Evolutionary conservation across 2,888 invertebrate genomes (phyloP), one percentile per base, ranked within the genome.

Genomic region (Notodonta dromedarius): DNA sequence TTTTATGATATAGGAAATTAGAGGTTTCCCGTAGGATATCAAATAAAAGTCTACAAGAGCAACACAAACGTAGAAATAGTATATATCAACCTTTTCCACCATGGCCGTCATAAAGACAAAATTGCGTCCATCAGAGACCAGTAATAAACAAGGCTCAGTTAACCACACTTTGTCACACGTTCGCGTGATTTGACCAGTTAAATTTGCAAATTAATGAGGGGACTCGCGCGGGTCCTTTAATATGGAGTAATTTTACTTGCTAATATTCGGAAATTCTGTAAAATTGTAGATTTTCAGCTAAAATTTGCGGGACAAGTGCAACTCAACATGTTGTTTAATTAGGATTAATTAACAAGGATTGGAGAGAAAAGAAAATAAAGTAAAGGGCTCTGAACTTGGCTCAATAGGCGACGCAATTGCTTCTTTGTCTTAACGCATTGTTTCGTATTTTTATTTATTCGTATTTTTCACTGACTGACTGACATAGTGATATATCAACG

Each of bases 171-270:
- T 66, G 70, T 74, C 80, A 78, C 73, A 16, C 70, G 69, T 63
- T 70, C 67, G 56, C 60, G 64, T 73, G 84, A 82, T 83, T 81
- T 82, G 69, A 56, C 63, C 73, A 80, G 81, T 83, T 83, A 81
- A 81, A 82, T 82, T 77, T 67, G 71, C 66, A 67, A 80, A 79
- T 75, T 76, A 76, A 76, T 71, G 74, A 65, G 69, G 58, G 24
- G 2, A 24, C 42, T 7, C n/a, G 65, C 44, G 57, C 44, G 56
- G 67, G 57, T 57, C 66, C 65, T 65, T 75, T 73, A 62, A 75
- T 75, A 65, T 68, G 62, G 52, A 52, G 61, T 60, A 62, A 73
- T 69, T 75, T 71, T 63, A 74, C 73, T 73, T 73, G 73, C 62
- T 71, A 75, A 74, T 74, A 69, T 39, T 44, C 53, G 54, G 61